Evolutionary conservation across 2,888 invertebrate genomes (phyloP).

Genomic region (Polydrusus tereticollis): DNA sequence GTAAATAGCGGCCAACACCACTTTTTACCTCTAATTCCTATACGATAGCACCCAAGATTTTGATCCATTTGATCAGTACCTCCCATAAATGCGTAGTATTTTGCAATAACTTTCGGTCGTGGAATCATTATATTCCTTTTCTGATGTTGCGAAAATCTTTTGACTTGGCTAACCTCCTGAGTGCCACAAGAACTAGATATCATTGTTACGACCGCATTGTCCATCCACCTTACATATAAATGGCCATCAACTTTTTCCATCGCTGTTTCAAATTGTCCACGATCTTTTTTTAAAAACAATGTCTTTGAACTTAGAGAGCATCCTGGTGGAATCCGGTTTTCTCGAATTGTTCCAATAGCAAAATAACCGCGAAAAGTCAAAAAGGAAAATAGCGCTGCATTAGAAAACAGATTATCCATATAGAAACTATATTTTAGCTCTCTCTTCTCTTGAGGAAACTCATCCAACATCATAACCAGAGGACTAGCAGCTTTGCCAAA

Average conservation of each 20-base stretch:
- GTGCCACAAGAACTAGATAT: constrained; percentile 33
- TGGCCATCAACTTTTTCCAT: constrained; percentile 33
- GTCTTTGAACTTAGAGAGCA: too few species aligned
- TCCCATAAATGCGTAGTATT: constrained; percentile 38
- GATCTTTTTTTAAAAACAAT: background rate
- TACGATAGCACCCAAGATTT: constrained; percentile 52
- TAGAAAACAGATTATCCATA: too few species aligned
- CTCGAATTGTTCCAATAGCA: too few species aligned
- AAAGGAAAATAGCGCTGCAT: too few species aligned
- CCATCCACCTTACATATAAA: constrained; percentile 17
- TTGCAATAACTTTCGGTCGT: constrained; percentile 36
- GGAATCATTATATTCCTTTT: constrained; percentile 44
- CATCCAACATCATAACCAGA: too few species aligned
- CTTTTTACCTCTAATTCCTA: constrained; percentile 55
- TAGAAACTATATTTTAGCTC: too few species aligned
- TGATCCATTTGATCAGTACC: background rate
- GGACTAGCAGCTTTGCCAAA: too few species aligned
- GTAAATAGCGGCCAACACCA: constrained; percentile 53
- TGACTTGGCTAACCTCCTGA: constrained; percentile 30
- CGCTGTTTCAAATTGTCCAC: constrained; percentile 37
- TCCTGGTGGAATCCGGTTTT: too few species aligned
- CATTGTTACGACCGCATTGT: background rate
- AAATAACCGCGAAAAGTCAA: too few species aligned
- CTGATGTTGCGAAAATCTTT: constrained; percentile 45
- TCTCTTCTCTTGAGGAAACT: too few species aligned